Conservation (phyloP, 2,797 vertebrate species). For the Gouania willdenowi region DNA sequence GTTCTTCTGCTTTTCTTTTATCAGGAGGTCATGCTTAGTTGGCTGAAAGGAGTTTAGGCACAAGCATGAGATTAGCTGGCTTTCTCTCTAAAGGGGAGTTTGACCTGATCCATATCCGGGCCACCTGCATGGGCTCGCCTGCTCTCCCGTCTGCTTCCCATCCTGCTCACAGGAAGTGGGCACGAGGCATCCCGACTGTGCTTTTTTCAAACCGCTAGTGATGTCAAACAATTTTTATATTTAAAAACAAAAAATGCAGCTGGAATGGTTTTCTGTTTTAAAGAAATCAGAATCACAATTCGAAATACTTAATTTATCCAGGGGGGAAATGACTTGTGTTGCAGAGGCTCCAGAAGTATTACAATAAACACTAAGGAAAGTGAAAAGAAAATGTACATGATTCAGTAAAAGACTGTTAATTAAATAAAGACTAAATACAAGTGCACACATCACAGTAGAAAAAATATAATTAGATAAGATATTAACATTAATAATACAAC, state of each 20-base stretch:
- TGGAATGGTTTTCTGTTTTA: too few relatives aligned
- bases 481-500: too few relatives aligned
- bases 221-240: background rate
- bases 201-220: slow-evolving; percentile 6
- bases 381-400: too few relatives aligned
- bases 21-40: slow-evolving; percentile 1
- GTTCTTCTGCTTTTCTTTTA: background rate
- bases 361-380: too few relatives aligned
- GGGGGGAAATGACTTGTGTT: too few relatives aligned
- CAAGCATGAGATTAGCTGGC: slow-evolving; percentile 44
- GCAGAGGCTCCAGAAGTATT: too few relatives aligned
- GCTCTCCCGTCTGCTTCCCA: slow-evolving; percentile 69
- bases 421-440: too few relatives aligned
- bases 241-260: background rate
- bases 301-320: too few relatives aligned
- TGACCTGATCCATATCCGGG: slow-evolving; percentile 65
- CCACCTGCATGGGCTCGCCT: slow-evolving; percentile 68
- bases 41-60: slow-evolving; percentile 24
- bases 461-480: too few relatives aligned
- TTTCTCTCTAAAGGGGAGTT: slow-evolving; percentile 17
- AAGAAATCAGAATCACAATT: too few relatives aligned
- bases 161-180: slow-evolving; percentile 69
- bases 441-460: too few relatives aligned
- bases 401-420: too few relatives aligned
- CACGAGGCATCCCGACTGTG: slow-evolving; percentile 45